phyloP scores from a whole-genome alignment of 2,797 vertebrate genomes.

The Sebastes hopkinsi region DNA sequence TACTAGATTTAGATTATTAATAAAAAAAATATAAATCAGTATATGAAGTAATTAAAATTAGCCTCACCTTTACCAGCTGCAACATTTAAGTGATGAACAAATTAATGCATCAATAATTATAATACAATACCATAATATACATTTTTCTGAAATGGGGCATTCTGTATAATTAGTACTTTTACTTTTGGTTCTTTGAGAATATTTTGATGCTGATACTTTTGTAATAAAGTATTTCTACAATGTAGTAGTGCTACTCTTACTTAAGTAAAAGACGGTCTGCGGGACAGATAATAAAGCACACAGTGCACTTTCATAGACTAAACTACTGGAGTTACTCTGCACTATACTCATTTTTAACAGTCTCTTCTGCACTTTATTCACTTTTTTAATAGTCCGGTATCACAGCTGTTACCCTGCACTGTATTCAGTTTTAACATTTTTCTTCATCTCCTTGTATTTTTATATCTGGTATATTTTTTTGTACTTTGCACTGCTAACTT shows the following conservation, averaged over 20 bases:
- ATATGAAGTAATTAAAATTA: not conserved
- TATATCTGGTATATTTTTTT: no score
- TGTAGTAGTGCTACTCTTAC: not conserved
- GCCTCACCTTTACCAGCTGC: not conserved
- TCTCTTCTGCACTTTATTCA: no score
- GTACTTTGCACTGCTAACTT: no score
- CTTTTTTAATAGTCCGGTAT: no score
- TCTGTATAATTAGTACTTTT: not conserved
- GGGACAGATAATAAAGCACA: accelerated
- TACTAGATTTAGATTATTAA: not conserved
- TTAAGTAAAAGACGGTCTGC: not conserved
- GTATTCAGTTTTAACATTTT: no score
- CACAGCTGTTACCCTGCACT: no score
- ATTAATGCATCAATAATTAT: not conserved
- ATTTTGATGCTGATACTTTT: not conserved
- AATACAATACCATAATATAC: not conserved
- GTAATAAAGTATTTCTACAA: not conserved
- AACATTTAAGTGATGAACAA: not conserved
- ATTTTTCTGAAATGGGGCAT: not conserved
- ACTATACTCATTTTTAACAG: no score
- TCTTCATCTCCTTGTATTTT: no score
- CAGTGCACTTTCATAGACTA: no score
- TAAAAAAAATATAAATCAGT: not conserved
- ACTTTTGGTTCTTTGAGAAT: not conserved
- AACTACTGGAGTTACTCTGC: no score